Evolutionary conservation across 1,140 invertebrate genomes (phyloP).

Genomic region (Neodiprion pinetum): DNA sequence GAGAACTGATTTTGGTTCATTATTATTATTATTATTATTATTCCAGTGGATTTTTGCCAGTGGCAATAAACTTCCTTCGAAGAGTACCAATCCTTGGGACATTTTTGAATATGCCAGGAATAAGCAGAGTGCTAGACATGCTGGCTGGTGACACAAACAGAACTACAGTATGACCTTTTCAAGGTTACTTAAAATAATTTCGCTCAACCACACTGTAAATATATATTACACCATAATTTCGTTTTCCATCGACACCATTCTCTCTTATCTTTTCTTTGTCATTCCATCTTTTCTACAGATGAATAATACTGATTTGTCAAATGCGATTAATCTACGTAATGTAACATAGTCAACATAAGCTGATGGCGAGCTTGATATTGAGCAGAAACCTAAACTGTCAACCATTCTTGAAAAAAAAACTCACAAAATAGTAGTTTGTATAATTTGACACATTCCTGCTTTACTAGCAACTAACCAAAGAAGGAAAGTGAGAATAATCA

Average conservation of each 20-base stretch:
- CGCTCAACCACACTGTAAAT: neutral
- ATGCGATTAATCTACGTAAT: no score
- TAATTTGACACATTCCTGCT: neutral
- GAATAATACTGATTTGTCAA: no score
- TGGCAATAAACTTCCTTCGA: conserved; percentile 87
- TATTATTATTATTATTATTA: conserved; percentile 33
- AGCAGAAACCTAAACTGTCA: no score
- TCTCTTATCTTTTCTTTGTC: neutral
- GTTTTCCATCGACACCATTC: neutral
- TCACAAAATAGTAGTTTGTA: neutral
- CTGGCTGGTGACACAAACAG: conserved; percentile 68
- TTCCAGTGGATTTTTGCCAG: conserved; percentile 84
- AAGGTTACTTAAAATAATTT: conserved; percentile 9
- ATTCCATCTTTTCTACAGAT: neutral
- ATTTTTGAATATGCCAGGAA: conserved; percentile 76
- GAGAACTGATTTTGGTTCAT: conserved; percentile 2
- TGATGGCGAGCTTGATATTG: no score
- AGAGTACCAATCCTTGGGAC: conserved; percentile 79
- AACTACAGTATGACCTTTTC: conserved; percentile 66
- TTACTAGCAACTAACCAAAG: no score
- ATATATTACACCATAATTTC: conserved; percentile 1
- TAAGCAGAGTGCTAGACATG: conserved; percentile 68
- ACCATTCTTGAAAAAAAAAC: no score
- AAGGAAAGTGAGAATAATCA: no score
- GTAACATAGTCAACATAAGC: no score